These are phyloP conservation scores for Geotrypetes seraphini DNA, from an alignment of 2,797 vertebrate species.

Conservation along the genomic window DNA sequence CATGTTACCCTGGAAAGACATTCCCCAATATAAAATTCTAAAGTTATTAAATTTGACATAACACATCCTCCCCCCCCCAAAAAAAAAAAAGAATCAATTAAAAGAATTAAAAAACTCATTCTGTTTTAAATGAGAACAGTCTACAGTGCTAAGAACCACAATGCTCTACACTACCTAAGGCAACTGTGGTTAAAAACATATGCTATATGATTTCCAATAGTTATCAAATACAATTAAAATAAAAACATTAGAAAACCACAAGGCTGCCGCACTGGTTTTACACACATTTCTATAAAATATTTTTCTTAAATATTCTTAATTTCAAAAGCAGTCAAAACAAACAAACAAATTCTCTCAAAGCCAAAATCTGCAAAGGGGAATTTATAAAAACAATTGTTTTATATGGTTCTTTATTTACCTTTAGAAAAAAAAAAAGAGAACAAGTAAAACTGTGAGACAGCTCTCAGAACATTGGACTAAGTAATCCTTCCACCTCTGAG, in stretches of 20 bases:
- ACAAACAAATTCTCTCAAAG: neutral
- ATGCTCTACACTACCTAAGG: conserved; percentile 16
- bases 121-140: neutral
- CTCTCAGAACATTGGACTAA: neutral
- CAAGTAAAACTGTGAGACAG: conserved; percentile 8
- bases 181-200: conserved; percentile 4
- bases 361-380: conserved; percentile 7
- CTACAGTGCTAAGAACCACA: neutral
- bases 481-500: neutral
- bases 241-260: neutral
- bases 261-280: neutral
- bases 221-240: conserved; percentile 10
- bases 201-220: conserved; percentile 5
- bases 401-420: too few relatives aligned
- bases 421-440: neutral
- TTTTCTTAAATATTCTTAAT: conserved; percentile 3
- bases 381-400: neutral
- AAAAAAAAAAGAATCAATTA: too few relatives aligned
- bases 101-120: neutral
- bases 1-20: too few relatives aligned
- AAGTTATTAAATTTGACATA: too few relatives aligned
- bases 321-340: conserved; percentile 2
- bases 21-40: too few relatives aligned
- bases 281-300: conserved; percentile 4
- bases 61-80: too few relatives aligned